Evolutionary conservation across 37 sponge, comb jelly and placozoan genomes (phyloP), one percentile per base, ranked within the genome.

Genomic region (Chondrosia reniformis): DNA sequence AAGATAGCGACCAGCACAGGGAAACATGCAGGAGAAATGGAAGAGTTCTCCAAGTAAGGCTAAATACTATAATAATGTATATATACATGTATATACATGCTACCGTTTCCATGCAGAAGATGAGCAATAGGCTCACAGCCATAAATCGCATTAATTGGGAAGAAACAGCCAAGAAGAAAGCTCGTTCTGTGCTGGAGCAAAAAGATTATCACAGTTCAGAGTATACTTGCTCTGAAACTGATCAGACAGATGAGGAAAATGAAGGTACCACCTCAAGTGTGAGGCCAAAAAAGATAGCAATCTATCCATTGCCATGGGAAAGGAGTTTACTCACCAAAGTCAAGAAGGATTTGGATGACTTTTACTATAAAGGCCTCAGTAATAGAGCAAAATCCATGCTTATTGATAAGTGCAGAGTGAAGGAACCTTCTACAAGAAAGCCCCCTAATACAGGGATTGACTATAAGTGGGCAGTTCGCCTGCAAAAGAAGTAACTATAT

Each of bases 181-280:
- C 36, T 9, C 39, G 41, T 36, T 19, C 72, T 40, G 44, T 69
- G 15, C 41, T 69, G 4, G 41, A 40, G 24, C 44, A 69, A 3
- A 69, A 69, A 69, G 72, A 37, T 40, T 69, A 69, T 25, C 41
- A 69, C 72, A 69, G 72, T 40, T 69, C 72, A 8, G 72, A 69
- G 43, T 40, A 69, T 25, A 43, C 72, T 21, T 41, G 42, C n/a
- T 69, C 72, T 9, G 72, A 69, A 17, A 44, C 39, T 34, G 41
- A 36, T 6, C 19, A 32, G 28, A 24, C 39, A 10, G 72, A 69
- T 40, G 36, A 36, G 17, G 43, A 40, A 3, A 21, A 34, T 10
- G 41, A 1, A 17, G 36, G 36, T 0, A 36, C n/a, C 13, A 31
- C 66, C 28, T 2, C 3, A 2, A n/a, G n/a, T n/a, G n/a, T n/a